Percentiles rank a stretch among this genome's conserved stretches.
phyloP scores from a whole-genome alignment of 2,888 invertebrate genomes.

The Corbicula japonica region DNA sequence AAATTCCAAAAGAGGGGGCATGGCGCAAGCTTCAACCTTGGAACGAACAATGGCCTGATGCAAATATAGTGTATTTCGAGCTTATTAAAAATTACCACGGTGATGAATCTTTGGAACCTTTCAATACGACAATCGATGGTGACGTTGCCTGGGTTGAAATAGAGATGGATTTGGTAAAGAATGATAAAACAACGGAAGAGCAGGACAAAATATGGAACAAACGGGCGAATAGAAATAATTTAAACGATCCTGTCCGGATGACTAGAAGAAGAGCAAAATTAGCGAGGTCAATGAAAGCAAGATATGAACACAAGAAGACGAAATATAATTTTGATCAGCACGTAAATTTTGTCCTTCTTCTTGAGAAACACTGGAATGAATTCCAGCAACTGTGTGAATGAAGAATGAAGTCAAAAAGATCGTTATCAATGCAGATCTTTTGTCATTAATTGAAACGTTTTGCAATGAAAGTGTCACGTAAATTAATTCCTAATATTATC shows the following conservation, averaged over 20 bases:
- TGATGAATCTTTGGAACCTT: conserved; percentile 41
- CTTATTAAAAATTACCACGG: conserved; percentile 12
- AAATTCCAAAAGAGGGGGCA: conserved; percentile 63
- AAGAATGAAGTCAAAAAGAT: no score
- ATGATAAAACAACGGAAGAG: conserved; percentile 68
- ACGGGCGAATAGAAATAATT: conserved; percentile 53
- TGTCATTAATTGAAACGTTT: no score
- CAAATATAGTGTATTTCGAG: conserved; percentile 35
- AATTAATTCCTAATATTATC: no score
- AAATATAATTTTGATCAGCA: conserved; percentile 39
- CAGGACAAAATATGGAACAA: conserved; percentile 61
- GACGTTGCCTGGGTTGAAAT: conserved; percentile 73
- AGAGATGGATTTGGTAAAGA: conserved; percentile 66
- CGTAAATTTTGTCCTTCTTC: conserved; percentile 43
- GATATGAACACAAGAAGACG: conserved; percentile 58
- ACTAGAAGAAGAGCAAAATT: conserved; percentile 55
- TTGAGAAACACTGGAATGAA: conserved; percentile 55
- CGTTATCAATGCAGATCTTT: no score
- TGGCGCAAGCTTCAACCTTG: conserved; percentile 35
- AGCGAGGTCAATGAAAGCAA: conserved; percentile 53
- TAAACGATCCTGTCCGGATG: conserved; percentile 55
- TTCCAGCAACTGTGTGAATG: conserved; percentile 62
- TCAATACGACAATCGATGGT: conserved; percentile 71
- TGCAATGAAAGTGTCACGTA: no score
- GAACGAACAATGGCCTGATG: conserved; percentile 20